A percentile compares a stretch with the other conserved stretches of the same genome.
These are phyloP conservation scores for Prinia subflava DNA, from an alignment of 2,113 vertebrate genomes.

Conservation along the genomic window DNA sequence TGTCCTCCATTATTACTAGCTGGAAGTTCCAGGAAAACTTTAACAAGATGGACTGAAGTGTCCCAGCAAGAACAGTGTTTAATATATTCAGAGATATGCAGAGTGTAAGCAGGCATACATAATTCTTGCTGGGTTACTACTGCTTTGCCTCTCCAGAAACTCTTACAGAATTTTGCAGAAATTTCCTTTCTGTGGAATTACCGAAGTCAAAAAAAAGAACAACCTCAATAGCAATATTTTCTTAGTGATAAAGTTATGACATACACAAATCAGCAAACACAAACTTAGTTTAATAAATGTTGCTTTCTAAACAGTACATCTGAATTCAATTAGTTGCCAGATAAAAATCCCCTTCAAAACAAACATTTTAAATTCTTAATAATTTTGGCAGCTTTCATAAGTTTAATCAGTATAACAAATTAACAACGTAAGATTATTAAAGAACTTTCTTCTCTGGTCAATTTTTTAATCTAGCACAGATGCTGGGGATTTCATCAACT, in stretches of 20 bases:
- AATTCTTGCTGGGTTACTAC: neutral
- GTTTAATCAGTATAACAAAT: neutral
- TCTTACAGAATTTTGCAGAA: neutral
- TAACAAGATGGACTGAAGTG: neutral
- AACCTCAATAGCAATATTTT: neutral
- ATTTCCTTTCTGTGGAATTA: neutral
- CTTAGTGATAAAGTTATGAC: neutral
- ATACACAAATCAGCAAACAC: neutral
- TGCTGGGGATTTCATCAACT: neutral
- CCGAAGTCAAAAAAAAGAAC: neutral
- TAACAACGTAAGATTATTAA: neutral
- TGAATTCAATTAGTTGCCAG: neutral
- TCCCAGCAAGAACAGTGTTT: neutral
- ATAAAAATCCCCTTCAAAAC: neutral
- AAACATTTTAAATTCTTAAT: neutral
- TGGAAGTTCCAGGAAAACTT: neutral
- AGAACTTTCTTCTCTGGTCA: neutral
- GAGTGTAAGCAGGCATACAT: neutral
- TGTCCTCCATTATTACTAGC: neutral
- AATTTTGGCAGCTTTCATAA: neutral
- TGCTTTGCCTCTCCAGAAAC: neutral
- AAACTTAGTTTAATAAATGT: neutral
- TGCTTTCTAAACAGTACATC: neutral
- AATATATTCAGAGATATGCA: fast-evolving
- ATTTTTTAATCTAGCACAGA: neutral